These are phyloP conservation scores for Pseudochirops cupreus DNA, from an alignment of 2,797 vertebrate species.

Conservation along the genomic window DNA sequence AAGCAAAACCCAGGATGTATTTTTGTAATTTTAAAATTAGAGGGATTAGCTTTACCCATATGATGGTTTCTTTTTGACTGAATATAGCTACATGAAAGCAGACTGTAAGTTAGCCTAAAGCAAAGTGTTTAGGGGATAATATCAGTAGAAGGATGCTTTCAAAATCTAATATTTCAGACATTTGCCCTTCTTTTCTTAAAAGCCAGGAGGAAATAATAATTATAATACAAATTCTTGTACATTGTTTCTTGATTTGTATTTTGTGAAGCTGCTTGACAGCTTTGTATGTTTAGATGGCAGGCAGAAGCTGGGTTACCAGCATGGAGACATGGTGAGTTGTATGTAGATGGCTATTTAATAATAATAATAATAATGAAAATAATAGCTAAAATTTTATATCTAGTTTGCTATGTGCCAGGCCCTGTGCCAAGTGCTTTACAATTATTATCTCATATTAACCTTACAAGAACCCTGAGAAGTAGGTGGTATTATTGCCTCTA, in stretches of 20 bases:
- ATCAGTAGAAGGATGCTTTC: background rate
- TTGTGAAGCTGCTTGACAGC: background rate
- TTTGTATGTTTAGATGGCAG: background rate
- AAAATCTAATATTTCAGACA: background rate
- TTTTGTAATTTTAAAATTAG: background rate
- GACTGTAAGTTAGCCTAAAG: background rate
- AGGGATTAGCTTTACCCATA: background rate
- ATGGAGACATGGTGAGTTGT: background rate
- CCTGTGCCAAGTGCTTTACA: background rate
- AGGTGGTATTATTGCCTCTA: background rate
- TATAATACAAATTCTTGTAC: background rate
- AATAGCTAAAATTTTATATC: conserved; percentile 10
- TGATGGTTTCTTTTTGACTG: background rate
- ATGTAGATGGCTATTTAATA: background rate
- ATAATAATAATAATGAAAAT: background rate
- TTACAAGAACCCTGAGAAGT: background rate
- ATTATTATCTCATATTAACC: background rate
- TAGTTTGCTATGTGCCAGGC: background rate
- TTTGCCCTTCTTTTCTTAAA: background rate
- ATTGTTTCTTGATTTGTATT: background rate
- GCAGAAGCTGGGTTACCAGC: background rate
- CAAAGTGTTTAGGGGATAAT: background rate
- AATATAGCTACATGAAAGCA: background rate
- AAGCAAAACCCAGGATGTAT: background rate
- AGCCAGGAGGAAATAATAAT: background rate